Evolutionary conservation across 2,113 vertebrate species (phyloP), one percentile per base, ranked within the genome.

Genomic region (Perccottus glenii): DNA sequence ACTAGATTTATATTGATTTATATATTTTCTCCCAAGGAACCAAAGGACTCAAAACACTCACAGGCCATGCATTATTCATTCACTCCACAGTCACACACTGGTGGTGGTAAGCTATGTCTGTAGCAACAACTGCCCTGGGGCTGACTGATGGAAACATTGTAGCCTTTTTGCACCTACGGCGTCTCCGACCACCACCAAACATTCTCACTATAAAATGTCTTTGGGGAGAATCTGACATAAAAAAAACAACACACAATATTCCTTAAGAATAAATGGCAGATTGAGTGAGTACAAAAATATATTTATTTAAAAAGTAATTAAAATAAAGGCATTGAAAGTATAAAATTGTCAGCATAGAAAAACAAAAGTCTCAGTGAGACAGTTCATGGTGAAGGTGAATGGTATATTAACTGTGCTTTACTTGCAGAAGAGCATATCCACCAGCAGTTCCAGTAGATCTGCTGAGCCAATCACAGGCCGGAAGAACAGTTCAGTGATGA

Each of bases 401-500:
- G n/a, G 64, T 53, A 65, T 53, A 7, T 2, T 11, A 2, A 8
- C 16, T 50, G 6, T 44, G n/a, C 9, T 63, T 80, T 80, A 90
- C 72, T 85, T 90, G 79, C 3, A 81, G 80, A 94, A 92, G 44
- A 98, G 91, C 95, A 96, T 96, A 62, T 96, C 94, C 0, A 77
- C 80, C 2, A 98, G 81, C 42, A 98, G 90, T 66, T 94, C 91
- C 0, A 92, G 42, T 5, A 98, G 93, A 61, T 95, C 92, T 0
- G 92, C 64, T 4, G 90, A 88, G 35, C 96, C 96, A 5, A 96
- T 95, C 77, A 98, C 2, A 0, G 96, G 94, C 32, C 94, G 86
- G 85, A 98, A 96, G 89, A 98, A 98, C 43, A 98, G 96, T 16
- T 94, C 94, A 0, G 90, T 92, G 79, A 98, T 78, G 55, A 98